Evolutionary conservation across 2,888 invertebrate genomes (phyloP).

Genomic region (Leptopilina myrica): DNA sequence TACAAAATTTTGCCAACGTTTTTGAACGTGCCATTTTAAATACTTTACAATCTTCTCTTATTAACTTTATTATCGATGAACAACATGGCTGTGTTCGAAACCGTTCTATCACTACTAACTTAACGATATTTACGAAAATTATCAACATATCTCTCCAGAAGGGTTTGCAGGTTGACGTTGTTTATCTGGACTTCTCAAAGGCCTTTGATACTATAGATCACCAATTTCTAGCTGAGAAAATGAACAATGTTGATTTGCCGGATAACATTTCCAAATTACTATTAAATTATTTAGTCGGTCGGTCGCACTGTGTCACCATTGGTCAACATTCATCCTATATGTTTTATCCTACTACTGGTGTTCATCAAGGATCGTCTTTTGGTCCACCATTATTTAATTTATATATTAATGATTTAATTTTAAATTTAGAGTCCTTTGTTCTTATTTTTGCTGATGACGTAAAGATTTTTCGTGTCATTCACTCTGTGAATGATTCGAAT

Average conservation of each 20-base stretch:
- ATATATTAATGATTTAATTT: neutral
- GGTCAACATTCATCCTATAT: too few species aligned
- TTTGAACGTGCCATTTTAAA: neutral
- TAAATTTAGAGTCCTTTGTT: neutral
- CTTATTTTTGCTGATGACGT: neutral
- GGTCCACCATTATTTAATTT: neutral
- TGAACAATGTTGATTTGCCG: neutral
- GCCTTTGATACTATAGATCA: neutral
- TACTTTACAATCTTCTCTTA: neutral
- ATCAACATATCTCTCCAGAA: neutral
- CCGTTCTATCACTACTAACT: neutral
- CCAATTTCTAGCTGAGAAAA: neutral
- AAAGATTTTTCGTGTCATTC: neutral
- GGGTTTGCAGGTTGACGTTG: neutral
- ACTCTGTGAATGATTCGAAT: neutral
- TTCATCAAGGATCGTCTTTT: neutral
- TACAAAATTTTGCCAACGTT: neutral
- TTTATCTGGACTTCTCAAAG: neutral
- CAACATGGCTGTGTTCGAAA: neutral
- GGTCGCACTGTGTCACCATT: neutral
- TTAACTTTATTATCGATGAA: neutral
- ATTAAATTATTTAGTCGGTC: neutral
- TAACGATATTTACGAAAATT: neutral
- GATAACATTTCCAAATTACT: neutral
- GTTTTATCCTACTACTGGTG: neutral